A percentile compares a stretch with the other conserved stretches of the same genome.
Evolutionary conservation across 1,140 invertebrate species (phyloP).

Genomic region (Phortica variegata): DNA sequence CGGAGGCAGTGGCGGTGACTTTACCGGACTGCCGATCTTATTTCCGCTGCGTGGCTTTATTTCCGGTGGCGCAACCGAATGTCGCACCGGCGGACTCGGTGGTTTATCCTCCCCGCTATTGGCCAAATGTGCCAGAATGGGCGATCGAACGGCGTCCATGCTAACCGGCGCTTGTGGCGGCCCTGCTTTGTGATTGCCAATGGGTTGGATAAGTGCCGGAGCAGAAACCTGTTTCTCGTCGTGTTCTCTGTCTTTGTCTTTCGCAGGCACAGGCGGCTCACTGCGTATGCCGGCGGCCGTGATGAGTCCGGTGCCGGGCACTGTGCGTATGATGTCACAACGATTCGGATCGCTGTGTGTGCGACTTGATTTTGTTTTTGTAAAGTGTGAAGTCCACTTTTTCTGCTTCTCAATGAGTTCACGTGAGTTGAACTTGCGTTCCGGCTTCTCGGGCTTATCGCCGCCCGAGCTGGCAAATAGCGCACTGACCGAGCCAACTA

Average conservation of each 20-base stretch:
- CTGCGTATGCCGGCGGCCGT: constrained; percentile 24
- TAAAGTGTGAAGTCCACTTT: constrained; percentile 89
- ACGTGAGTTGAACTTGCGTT: constrained; percentile 77
- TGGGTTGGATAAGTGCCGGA: constrained; percentile 3
- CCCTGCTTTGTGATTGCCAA: constrained; percentile 5
- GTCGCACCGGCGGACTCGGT: constrained; percentile 37
- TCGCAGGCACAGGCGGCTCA: too few species aligned
- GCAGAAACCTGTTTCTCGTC: too few species aligned
- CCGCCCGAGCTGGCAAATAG: constrained; percentile 26
- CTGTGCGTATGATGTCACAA: constrained; percentile 56
- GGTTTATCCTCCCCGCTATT: constrained; percentile 22
- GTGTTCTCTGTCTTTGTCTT: too few species aligned
- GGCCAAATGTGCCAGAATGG: constrained; percentile 9
- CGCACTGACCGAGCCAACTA: constrained; percentile 32
- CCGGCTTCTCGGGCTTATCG: constrained; percentile 74
- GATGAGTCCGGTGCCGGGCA: constrained; percentile 47
- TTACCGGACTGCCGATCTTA: constrained; percentile 52
- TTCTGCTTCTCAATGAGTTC: constrained; percentile 86
- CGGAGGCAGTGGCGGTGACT: constrained; percentile 49
- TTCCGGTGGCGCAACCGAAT: constrained; percentile 38
- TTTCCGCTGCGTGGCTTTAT: constrained; percentile 47
- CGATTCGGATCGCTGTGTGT: constrained; percentile 67
- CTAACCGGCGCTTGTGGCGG: constrained; percentile 3
- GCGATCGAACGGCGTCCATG: constrained; percentile 7
- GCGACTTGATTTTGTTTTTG: constrained; percentile 67